Base-by-base conservation (phyloP, 2,113 vertebrate genomes). In the Trogon melanurus region DNA sequence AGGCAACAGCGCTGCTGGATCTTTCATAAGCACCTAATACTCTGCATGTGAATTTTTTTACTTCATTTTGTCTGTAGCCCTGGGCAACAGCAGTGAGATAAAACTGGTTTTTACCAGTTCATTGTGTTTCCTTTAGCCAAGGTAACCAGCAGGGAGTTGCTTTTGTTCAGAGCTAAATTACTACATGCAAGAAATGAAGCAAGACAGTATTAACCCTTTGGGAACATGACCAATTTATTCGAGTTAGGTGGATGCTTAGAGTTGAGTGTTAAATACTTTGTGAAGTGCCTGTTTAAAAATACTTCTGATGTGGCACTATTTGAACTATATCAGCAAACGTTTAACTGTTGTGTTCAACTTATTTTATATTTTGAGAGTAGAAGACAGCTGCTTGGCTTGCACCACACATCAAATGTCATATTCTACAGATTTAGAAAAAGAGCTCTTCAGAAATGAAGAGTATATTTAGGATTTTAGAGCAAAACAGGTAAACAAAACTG, bases 1-100 rank as follows among this genome's bases (percentile, higher is more conserved):
- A 98, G 98, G 99, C 98, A 98, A 99, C 98, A 94, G 91, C 97
- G 96, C 96, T 95, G 98, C 98, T 97, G 97, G 95, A 97, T 96
- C 97, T 97, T 97, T 91, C 93, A 82, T 89, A 97, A 96, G 96
- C 97, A 96, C 97, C 97, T 98, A 95, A 93, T 97, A 94, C 94
- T 94, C 95, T 30, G 90, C 85, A 61, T 79, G 74, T 75, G 93
- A 97, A 98, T 97, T 97, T 95, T 97, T 97, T 97, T 81, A 97
- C 97, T 97, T 98, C 96, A 89, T 97, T 98, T 97, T 95, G 97
- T 98, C 98, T 92, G 98, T 98, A 98, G 98, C 98, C 97, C 97
- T 97, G 96, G 98, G 98, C 98, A 98, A 98, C 98, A 81, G 98
- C 90, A 97, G 96, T 96, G 98, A 97, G 97, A 94, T 96, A 93